phyloP scores from a whole-genome alignment of 2,113 vertebrate genomes.

The Propithecus coquereli region DNA sequence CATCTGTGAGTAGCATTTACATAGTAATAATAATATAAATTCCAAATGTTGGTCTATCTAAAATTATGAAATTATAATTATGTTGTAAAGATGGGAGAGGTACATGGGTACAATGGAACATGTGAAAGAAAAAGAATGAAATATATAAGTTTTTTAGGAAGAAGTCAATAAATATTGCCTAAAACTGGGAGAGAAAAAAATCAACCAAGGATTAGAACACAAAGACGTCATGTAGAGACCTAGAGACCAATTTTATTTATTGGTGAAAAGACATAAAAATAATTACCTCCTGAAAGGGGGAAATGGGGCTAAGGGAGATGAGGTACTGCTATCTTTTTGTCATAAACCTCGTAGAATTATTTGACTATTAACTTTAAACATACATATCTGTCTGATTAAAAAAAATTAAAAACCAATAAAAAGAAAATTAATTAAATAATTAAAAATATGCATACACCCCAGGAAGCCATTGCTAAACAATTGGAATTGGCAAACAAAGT shows the following conservation, averaged over 20 bases:
- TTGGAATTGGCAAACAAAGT: not conserved
- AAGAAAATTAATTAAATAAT: slow-evolving; percentile 64
- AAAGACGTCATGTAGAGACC: slow-evolving; percentile 11
- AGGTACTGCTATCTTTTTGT: slow-evolving; percentile 29
- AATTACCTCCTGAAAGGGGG: slow-evolving; percentile 35
- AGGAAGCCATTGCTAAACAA: slow-evolving; percentile 35
- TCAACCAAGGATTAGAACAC: not conserved
- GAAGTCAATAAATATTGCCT: slow-evolving; percentile 40
- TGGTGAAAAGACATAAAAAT: slow-evolving; percentile 33
- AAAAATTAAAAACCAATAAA: slow-evolving; percentile 43
- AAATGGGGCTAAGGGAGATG: not conserved
- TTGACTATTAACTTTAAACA: slow-evolving; percentile 57
- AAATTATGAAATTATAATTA: slow-evolving; percentile 30
- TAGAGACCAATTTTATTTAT: slow-evolving; percentile 44
- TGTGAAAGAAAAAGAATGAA: slow-evolving; percentile 40
- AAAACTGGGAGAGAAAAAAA: not conserved
- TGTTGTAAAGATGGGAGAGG: slow-evolving; percentile 3
- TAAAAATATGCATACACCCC: slow-evolving; percentile 1
- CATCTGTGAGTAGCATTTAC: slow-evolving; percentile 10
- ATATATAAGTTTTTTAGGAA: slow-evolving; percentile 37
- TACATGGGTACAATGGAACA: not conserved
- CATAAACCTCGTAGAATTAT: slow-evolving; percentile 52
- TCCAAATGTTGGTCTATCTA: slow-evolving; percentile 23
- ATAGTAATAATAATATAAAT: slow-evolving; percentile 29
- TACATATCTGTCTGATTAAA: slow-evolving; percentile 50